phyloP scores from a whole-genome alignment of 2,113 vertebrate genomes.

The Caretta caretta region DNA sequence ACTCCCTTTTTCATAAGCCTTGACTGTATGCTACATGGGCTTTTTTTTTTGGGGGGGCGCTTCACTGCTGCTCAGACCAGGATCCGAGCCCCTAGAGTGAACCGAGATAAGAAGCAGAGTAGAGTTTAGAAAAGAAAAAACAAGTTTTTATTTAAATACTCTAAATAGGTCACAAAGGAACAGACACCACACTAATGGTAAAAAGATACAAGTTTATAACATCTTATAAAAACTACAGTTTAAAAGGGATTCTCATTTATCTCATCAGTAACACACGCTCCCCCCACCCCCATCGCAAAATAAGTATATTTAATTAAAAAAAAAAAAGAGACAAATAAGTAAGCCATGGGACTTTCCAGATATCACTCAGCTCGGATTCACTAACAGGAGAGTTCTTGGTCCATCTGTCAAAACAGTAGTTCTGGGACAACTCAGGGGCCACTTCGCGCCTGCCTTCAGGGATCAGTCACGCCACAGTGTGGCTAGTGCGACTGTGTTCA shows the following conservation, averaged over 20 bases:
- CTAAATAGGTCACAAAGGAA: slow-evolving; percentile 76
- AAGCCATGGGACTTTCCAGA: neutral
- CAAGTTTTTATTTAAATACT: slow-evolving; percentile 76
- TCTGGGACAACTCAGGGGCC: neutral
- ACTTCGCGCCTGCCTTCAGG: neutral
- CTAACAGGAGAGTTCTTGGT: neutral
- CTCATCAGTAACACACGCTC: neutral
- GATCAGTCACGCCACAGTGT: neutral
- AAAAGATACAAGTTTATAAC: slow-evolving; percentile 80
- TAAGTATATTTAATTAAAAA: slow-evolving; percentile 67
- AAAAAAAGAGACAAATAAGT: neutral
- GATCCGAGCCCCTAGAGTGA: neutral
- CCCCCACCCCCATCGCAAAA: slow-evolving; percentile 65
- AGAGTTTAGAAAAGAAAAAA: slow-evolving; percentile 56
- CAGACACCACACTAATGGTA: slow-evolving; percentile 79
- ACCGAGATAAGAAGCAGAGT: neutral
- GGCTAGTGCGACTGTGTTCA: neutral
- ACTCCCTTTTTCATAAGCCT: neutral
- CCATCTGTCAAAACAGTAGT: neutral
- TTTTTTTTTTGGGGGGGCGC: too few species aligned
- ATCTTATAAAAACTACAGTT: slow-evolving; percentile 81
- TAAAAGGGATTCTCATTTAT: slow-evolving; percentile 74
- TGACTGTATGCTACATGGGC: neutral
- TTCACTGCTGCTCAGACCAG: neutral
- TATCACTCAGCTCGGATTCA: neutral